Conservation (phyloP, 2,113 vertebrate species). For the Gymnogyps californianus region DNA sequence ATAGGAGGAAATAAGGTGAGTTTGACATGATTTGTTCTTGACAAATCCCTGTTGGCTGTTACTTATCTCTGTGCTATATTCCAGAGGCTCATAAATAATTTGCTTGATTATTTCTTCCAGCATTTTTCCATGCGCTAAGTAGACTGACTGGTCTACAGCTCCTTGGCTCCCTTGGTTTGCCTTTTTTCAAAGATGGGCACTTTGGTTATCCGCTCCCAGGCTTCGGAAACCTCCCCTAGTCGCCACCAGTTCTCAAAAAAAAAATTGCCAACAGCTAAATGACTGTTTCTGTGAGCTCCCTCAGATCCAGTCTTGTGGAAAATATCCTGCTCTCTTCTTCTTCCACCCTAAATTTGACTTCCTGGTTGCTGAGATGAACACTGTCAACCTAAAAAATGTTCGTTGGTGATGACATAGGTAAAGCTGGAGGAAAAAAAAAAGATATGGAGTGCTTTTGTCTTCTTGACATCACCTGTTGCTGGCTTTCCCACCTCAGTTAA, state of each 20-base stretch:
- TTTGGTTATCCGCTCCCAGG: background rate
- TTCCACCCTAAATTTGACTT: background rate
- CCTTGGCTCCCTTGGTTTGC: background rate
- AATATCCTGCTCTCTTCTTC: background rate
- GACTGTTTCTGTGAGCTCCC: background rate
- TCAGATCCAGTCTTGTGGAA: background rate
- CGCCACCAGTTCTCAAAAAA: background rate
- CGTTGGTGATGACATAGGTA: background rate
- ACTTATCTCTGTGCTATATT: constrained; percentile 39
- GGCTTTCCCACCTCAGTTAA: background rate
- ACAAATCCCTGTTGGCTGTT: constrained; percentile 61
- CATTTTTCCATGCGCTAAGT: background rate
- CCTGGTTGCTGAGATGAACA: background rate
- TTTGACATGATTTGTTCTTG: constrained; percentile 59
- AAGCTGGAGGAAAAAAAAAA: background rate
- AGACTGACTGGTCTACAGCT: background rate
- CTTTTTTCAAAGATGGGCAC: background rate
- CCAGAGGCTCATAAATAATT: constrained; percentile 58
- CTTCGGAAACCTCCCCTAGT: background rate
- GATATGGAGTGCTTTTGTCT: background rate
- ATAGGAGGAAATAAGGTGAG: constrained; percentile 53
- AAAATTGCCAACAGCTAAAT: background rate
- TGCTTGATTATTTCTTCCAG: constrained; percentile 46
- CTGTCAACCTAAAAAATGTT: background rate
- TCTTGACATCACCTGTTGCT: background rate